Evolutionary conservation across 92 coral and sea anemone genomes (phyloP).

Genomic region (Hydrozoanthus gracilis): DNA sequence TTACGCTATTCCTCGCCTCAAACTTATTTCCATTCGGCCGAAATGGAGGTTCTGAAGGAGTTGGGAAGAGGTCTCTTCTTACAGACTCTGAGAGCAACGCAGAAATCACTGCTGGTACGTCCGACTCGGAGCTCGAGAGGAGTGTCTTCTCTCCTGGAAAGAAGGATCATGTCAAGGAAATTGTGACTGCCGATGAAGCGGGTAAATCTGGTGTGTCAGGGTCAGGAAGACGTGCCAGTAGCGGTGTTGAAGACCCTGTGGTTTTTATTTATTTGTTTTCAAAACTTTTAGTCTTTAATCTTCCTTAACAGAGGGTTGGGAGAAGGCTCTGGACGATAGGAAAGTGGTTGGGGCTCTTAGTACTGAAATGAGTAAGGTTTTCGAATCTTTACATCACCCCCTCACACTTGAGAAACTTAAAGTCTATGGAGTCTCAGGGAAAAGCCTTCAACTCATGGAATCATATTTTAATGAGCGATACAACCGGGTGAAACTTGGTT

Average conservation of each 20-base stretch:
- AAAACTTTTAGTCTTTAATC: too few species aligned
- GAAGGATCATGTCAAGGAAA: not conserved
- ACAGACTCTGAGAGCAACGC: slow-evolving; percentile 16
- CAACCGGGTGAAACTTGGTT: too few species aligned
- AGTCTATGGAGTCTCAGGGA: too few species aligned
- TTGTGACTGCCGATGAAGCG: not conserved
- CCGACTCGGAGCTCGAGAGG: slow-evolving; percentile 29
- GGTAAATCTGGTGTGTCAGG: not conserved
- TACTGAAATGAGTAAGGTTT: too few species aligned
- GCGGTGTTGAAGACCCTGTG: slow-evolving; percentile 8
- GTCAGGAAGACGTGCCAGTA: not conserved
- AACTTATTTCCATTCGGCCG: slow-evolving; percentile 20
- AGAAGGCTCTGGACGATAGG: too few species aligned
- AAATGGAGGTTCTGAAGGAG: slow-evolving; percentile 7
- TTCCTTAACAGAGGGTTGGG: too few species aligned
- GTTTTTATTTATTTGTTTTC: too few species aligned
- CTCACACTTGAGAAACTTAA: too few species aligned
- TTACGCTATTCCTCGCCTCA: slow-evolving; percentile 19
- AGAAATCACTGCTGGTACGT: slow-evolving; percentile 19
- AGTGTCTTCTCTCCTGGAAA: slow-evolving; percentile 8
- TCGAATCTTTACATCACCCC: too few species aligned
- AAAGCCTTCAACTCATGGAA: too few species aligned
- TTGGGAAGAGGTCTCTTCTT: slow-evolving; percentile 14
- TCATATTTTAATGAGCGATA: too few species aligned
- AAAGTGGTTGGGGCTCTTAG: too few species aligned